Evolutionary conservation across 2,888 invertebrate species (phyloP).

Genomic region (Caenorhabditis angaria): DNA sequence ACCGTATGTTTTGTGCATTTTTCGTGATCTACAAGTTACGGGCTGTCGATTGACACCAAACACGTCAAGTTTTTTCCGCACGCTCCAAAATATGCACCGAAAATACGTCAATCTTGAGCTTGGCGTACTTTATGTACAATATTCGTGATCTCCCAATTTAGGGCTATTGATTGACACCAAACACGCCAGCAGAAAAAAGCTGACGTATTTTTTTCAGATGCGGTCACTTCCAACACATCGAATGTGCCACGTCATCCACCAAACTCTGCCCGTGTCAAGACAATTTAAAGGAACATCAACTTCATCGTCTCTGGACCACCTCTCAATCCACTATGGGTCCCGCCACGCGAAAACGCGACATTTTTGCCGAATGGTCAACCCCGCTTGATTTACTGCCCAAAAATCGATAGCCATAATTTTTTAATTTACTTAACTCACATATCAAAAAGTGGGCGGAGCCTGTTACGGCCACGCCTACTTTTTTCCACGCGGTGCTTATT

Average conservation of each 20-base stretch:
- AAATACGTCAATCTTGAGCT: too few relatives aligned
- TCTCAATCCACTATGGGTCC: slow-evolving; percentile 7
- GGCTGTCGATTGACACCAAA: too few relatives aligned
- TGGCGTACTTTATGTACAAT: too few relatives aligned
- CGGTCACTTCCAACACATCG: slow-evolving; percentile 52
- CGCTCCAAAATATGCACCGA: too few relatives aligned
- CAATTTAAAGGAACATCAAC: not conserved
- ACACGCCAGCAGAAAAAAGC: too few relatives aligned
- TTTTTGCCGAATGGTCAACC: slow-evolving; percentile 33
- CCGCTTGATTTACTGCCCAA: slow-evolving; percentile 24
- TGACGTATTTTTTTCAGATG: slow-evolving; percentile 31
- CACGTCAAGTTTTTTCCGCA: too few relatives aligned
- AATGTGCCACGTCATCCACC: slow-evolving; percentile 41
- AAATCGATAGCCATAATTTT: slow-evolving; percentile 2
- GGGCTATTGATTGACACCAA: too few relatives aligned
- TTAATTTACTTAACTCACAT: not conserved
- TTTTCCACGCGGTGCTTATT: not conserved
- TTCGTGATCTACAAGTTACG: too few relatives aligned
- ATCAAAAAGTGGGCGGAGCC: too few relatives aligned
- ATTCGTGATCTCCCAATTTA: too few relatives aligned
- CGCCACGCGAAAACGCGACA: slow-evolving; percentile 12
- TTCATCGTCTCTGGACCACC: too few relatives aligned
- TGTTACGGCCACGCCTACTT: not conserved
- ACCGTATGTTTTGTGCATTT: too few relatives aligned
- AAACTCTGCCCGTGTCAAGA: slow-evolving; percentile 23